A percentile compares a stretch with the other conserved stretches of the same genome.
Conservation (phyloP, 2,797 vertebrate species). For the Sebastes baramenuke region DNA sequence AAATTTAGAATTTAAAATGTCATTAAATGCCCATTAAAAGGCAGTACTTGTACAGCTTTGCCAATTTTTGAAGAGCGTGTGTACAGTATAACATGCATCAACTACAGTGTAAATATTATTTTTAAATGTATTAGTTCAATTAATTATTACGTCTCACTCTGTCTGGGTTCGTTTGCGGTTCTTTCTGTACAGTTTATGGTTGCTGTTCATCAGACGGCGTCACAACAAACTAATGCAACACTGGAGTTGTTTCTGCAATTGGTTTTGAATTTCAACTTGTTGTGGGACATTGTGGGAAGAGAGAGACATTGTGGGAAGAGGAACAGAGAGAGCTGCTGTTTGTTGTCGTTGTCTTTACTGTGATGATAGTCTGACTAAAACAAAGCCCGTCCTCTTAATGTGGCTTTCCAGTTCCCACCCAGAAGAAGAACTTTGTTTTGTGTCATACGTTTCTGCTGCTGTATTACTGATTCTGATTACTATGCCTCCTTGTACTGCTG, state of each 20-base stretch:
- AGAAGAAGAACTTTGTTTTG: not conserved
- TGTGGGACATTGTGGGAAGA: not conserved
- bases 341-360: not conserved
- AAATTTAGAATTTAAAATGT: not conserved
- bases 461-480: not conserved
- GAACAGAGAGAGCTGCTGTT: not conserved
- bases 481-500: too few relatives aligned
- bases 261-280: not conserved
- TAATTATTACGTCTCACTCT: not conserved
- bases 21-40: too few relatives aligned
- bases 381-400: not conserved
- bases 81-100: not conserved
- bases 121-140: not conserved
- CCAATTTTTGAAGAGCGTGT: too few relatives aligned
- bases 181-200: too few relatives aligned
- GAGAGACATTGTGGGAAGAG: not conserved
- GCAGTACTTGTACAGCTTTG: not conserved
- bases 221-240: slow-evolving; percentile 12
- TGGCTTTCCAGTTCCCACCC: not conserved
- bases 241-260: not conserved
- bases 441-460: not conserved
- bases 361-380: not conserved
- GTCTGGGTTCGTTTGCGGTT: too few relatives aligned
- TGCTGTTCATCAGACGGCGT: not conserved
- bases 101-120: not conserved